Conservation (phyloP, 2,888 invertebrate species). For the Trachelus iudaicus region DNA sequence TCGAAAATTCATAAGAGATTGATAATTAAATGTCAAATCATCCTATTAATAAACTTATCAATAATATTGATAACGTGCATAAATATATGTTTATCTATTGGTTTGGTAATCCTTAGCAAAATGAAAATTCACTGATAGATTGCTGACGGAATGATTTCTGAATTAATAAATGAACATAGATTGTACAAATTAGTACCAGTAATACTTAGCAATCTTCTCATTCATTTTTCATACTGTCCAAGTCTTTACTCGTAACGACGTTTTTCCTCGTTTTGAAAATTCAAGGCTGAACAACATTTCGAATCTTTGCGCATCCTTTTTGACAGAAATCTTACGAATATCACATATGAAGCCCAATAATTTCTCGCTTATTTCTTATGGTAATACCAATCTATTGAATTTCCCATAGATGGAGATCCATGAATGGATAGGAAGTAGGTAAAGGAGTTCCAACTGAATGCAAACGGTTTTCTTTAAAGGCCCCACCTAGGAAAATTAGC, state of each 20-base stretch:
- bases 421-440: slow-evolving; percentile 31
- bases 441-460: slow-evolving; percentile 33
- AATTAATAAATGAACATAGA: not conserved
- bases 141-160: not conserved
- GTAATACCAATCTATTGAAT: slow-evolving; percentile 37
- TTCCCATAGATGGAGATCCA: slow-evolving; percentile 32
- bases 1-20: not conserved
- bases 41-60: too few species aligned
- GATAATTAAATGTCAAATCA: not conserved
- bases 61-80: not conserved
- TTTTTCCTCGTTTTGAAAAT: not conserved
- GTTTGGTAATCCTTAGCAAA: not conserved
- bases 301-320: not conserved
- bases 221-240: not conserved
- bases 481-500: slow-evolving; percentile 49
- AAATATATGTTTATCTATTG: not conserved
- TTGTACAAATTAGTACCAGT: not conserved
- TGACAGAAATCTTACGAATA: slow-evolving; percentile 13
- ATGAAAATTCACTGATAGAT: not conserved
- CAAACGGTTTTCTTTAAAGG: slow-evolving; percentile 39
- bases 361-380: slow-evolving; percentile 33
- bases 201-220: not conserved
- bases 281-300: not conserved
- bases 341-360: slow-evolving; percentile 16
- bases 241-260: not conserved